Conservation (phyloP, 2,113 vertebrate genomes). For the Colinus virginianus region DNA sequence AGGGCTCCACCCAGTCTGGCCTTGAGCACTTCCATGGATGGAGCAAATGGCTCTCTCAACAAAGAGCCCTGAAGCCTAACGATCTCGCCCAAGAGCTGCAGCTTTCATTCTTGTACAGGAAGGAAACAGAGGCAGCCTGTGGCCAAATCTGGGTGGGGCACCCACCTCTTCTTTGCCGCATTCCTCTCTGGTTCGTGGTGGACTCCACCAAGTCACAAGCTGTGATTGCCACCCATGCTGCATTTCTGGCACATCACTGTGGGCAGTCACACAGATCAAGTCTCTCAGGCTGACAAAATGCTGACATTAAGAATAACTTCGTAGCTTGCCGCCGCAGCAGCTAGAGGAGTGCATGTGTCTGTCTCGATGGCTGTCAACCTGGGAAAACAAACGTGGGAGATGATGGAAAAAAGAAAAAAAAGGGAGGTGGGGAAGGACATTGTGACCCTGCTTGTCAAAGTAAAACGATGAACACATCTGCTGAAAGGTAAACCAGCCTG, state of each 20-base stretch:
- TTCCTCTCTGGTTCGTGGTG: not conserved
- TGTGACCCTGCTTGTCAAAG: not conserved
- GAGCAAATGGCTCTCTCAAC: not conserved
- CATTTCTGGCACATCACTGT: not conserved
- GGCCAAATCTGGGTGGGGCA: not conserved
- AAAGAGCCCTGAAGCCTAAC: not conserved
- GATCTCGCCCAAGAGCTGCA: not conserved
- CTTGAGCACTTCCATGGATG: not conserved
- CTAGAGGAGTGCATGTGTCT: not conserved
- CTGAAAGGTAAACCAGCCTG: constrained; percentile 29
- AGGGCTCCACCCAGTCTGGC: not conserved
- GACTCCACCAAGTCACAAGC: not conserved
- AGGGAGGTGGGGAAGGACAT: not conserved
- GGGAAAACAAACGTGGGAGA: not conserved
- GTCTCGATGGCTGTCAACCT: not conserved
- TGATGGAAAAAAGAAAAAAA: not conserved
- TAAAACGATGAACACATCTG: not conserved
- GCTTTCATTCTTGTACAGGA: not conserved
- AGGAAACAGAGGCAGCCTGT: not conserved
- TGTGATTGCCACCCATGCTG: not conserved
- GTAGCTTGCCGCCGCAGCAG: not conserved
- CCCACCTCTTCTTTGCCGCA: not conserved
- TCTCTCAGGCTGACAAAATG: not conserved
- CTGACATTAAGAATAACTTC: not conserved
- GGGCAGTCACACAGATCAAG: not conserved